Evolutionary conservation across 1,140 invertebrate species (phyloP), one percentile per base, ranked within the genome.

Genomic region (Drosophila kanapiae): DNA sequence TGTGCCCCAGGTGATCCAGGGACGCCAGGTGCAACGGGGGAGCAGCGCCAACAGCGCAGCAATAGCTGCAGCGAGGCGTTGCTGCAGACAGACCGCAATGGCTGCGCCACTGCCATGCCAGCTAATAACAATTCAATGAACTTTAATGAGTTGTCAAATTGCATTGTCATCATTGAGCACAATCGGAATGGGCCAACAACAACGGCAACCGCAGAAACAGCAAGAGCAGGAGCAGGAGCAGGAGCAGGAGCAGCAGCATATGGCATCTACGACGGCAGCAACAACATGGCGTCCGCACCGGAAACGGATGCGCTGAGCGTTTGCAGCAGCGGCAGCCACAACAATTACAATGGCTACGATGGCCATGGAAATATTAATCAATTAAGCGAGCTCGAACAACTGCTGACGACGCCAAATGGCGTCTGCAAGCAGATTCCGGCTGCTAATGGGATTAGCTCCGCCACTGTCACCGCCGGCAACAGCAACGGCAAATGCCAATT

Each of bases 61-160:
- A 91, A 84, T 70, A 86, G 84, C 40, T 87, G 84, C 47, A 87
- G 78, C 45, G 84, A 87, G 27, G 64, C 77, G 14, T 70, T 69
- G 53, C 48, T 72, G 35, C 61, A 42, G 37, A 62, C 58, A 56
- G 81, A 78, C 65, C 78, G 53, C 83, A 91, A 78, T 68, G 61
- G 61, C 76, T 81, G 79, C 83, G 75, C 61, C 63, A 77, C 47
- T 49, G 75, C 65, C 61, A 48, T 80, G 76, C 57, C 75, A 69
- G 79, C 81, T 79, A 90, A 90, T 87, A 88, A 82, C 80, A 92
- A 91, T 84, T 88, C 92, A 80, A 93, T 93, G 79, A 92, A 92
- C 82, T 93, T 91, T 91, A 93, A 93, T 84, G 92, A 93, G 80
- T 83, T 93, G 83, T 93, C 92, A 75, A 92, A 93, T 91, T 92